Base-by-base conservation (phyloP, 1,140 invertebrate genomes). In the Scaptomyza hsui region DNA sequence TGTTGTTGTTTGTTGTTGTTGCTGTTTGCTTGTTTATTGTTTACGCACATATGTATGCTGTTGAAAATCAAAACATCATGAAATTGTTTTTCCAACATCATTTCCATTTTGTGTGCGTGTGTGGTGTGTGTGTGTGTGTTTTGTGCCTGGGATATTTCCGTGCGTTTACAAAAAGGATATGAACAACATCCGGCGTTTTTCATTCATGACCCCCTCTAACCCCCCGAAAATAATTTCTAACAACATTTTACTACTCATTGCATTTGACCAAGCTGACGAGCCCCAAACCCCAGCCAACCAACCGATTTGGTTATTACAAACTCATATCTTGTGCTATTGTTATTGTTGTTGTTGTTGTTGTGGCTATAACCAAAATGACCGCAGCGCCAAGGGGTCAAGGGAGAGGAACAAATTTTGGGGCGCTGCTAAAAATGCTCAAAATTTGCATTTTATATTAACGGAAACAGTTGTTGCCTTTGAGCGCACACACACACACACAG, bases 391-490 rank as follows among this genome's bases (percentile, higher is more conserved):
- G 37, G 10, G 15, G 26, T 41, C 21, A 35, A 35, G 49, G 9
- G 24, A 9, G 4, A 41, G 13, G 21, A 77, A 55, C 72, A 75
- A 77, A 80, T 71, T 60, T 61, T 61, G 70, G 64, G 72, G 59
- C 80, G 67, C 59, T 72, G 71, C 78, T 69, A 86, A 88, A 86
- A 86, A 86, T 86, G 72, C 74, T 78, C 63, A 67, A 88, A 86
- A 88, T 88, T 88, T 88, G 82, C 82, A 88, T 88, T 88, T 88
- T 88, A 88, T 88, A 88, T 88, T 88, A 88, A 88, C 82, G 83
- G 82, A 88, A 88, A 88, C 82, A 88, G 82, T 88, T 88, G 82
- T 88, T 88, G 82, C 82, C 83, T 88, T 78, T 82, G 78, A 82
- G 78, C 82, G 76, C 67, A 76, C 80, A 85, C 32, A 52, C 26